Base-by-base conservation (phyloP, 2,113 vertebrate species). In the Brachyistius frenatus region DNA sequence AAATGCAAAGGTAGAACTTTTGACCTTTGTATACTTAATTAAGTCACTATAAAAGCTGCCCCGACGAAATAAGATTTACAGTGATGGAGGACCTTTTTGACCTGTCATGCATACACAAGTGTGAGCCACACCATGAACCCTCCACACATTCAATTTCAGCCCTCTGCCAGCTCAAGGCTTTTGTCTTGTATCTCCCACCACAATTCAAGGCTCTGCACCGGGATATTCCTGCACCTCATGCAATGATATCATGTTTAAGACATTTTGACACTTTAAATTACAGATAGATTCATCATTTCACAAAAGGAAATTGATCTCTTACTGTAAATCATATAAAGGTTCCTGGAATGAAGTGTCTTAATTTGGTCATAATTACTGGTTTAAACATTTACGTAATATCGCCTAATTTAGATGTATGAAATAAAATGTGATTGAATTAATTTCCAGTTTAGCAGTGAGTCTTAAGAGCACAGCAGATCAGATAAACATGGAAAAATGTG, bases 1-100 rank as follows among this genome's bases (percentile, higher is more conserved):
- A 68, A 75, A 84, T 73, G 72, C 73, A 76, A 78, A 81, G 64
- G 73, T 53, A n/a, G 35, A 37, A 75, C 83, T 78, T 83, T 71
- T 85, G 69, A 82, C 86, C 76, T 81, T 70, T 84, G 76, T 85
- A 9, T 80, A 76, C 76, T 50, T 60, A 46, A 85, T 85, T 72
- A 78, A 80, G 76, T 73, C 65, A 58, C 32, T 46, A 37, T 55
- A 55, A 83, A 84, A 88, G 47, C 32, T 30, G 23, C 2, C 30
- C 33, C 57, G 65, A 32, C 70, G 54, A 83, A 81, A 66, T 54
- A 30, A 65, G 66, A 75, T 81, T 84, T 67, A 47, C 62, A 52
- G 44, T 70, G 54, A 44, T 14, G 55, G 64, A 66, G 44, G 86
- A 67, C 66, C 52, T 78, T 66, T 79, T 70, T 85, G 76, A 80